These are phyloP conservation scores for Pachliopta kotzebuea DNA, from an alignment of 2,888 invertebrate species.

Conservation along the genomic window DNA sequence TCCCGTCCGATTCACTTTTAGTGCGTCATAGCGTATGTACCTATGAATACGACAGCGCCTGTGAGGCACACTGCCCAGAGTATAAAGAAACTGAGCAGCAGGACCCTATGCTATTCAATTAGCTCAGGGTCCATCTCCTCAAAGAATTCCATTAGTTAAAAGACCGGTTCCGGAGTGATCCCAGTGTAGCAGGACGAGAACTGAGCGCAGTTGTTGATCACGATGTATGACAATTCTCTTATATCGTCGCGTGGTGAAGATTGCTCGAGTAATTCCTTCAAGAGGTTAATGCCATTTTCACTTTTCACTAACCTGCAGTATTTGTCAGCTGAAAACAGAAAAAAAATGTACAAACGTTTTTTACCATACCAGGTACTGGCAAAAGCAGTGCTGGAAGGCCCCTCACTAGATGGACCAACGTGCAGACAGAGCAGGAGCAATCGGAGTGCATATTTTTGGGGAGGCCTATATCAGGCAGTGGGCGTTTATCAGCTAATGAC, in stretches of 20 bases:
- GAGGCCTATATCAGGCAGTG: too few species aligned
- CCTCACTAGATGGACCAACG: too few species aligned
- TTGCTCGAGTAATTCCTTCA: constrained; percentile 83
- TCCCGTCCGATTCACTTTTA: neutral
- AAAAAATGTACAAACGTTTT: too few species aligned
- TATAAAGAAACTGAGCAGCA: constrained; percentile 22
- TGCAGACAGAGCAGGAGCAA: too few species aligned
- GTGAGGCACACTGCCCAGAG: constrained; percentile 16
- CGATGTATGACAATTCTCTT: constrained; percentile 84
- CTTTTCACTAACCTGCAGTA: constrained; percentile 93
- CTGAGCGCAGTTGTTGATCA: constrained; percentile 83
- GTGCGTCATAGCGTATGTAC: constrained; percentile 1
- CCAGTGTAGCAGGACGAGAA: constrained; percentile 36
- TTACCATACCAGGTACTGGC: too few species aligned
- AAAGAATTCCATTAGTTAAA: constrained; percentile 60
- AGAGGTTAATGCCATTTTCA: constrained; percentile 90
- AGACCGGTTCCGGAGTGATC: constrained; percentile 33
- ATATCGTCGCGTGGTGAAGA: constrained; percentile 83
- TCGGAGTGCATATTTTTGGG: too few species aligned
- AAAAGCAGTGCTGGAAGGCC: too few species aligned
- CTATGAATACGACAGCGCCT: neutral
- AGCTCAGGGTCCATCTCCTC: constrained; percentile 54
- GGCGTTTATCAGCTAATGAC: too few species aligned
- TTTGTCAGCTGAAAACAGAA: constrained; percentile 86
- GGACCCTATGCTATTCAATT: constrained; percentile 41